Conservation (phyloP, 2,797 vertebrate genomes). For the Phrynocephalus guinanensis region DNA sequence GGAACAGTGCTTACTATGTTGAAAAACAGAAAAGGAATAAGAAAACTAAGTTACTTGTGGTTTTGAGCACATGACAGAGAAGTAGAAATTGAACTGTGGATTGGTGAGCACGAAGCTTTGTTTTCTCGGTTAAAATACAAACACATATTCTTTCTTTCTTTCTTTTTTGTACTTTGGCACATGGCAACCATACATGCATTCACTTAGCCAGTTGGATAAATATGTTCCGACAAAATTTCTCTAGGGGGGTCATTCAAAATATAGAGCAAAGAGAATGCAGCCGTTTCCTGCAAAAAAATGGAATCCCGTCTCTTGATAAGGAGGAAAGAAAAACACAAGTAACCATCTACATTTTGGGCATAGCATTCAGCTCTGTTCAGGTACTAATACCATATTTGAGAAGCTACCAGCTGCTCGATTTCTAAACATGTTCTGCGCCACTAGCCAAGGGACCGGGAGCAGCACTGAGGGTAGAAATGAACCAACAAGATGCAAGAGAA, state of each 20-base stretch:
- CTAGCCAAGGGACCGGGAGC: conserved; percentile 1
- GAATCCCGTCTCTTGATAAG: neutral
- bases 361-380: neutral
- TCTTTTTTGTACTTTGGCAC: neutral
- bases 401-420: neutral
- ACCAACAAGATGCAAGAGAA: fast-evolving
- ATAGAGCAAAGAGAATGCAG: neutral
- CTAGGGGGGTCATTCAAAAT: neutral
- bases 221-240: neutral
- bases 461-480: conserved; percentile 19
- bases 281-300: neutral
- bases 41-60: neutral
- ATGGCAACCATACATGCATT: fast-evolving
- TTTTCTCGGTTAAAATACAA: conserved; percentile 52
- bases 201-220: conserved; percentile 17
- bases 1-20: conserved; percentile 57
- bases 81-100: conserved; percentile 66
- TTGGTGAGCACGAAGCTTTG: conserved; percentile 42
- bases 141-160: neutral
- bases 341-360: conserved; percentile 3
- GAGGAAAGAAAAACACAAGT: conserved; percentile 30
- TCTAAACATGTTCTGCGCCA: neutral
- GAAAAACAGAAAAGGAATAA: conserved; percentile 48
- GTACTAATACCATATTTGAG: conserved; percentile 5
- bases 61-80: conserved; percentile 58